Percentiles rank a stretch among this genome's conserved stretches.
These are phyloP conservation scores for Momotus momota DNA, from an alignment of 2,797 vertebrate species.

Conservation along the genomic window DNA sequence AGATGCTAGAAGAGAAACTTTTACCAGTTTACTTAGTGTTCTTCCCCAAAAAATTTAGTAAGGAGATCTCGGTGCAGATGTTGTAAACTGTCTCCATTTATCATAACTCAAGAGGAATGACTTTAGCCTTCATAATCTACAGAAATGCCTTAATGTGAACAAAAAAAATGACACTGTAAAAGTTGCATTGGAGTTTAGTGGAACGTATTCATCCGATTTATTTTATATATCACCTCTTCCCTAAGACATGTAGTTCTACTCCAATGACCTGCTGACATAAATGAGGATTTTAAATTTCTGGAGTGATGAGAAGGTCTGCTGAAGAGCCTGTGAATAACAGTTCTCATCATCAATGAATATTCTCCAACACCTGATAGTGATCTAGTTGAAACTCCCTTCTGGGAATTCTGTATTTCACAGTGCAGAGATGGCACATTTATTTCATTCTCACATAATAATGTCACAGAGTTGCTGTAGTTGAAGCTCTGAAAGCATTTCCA, in stretches of 20 bases:
- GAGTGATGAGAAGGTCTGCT: neutral
- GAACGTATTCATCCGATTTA: neutral
- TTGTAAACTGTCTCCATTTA: neutral
- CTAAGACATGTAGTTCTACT: neutral
- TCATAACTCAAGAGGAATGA: neutral
- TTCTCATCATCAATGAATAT: neutral
- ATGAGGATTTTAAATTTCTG: slow-evolving; percentile 12
- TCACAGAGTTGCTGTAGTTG: neutral
- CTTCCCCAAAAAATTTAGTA: neutral
- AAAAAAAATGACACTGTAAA: neutral
- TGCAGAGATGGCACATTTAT: neutral
- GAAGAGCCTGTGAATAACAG: neutral
- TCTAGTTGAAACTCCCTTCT: neutral
- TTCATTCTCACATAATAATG: neutral
- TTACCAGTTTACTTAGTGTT: neutral
- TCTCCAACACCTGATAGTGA: neutral
- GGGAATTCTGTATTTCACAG: neutral
- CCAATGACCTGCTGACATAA: neutral
- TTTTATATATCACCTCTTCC: neutral
- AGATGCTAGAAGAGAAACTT: neutral
- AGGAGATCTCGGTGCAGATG: neutral
- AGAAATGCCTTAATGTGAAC: neutral
- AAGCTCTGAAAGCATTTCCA: neutral
- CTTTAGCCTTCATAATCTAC: neutral
- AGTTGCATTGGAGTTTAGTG: neutral